These are phyloP conservation scores for Drosophila imparisetae DNA, from an alignment of 2,888 invertebrate genomes.

Conservation along the genomic window DNA sequence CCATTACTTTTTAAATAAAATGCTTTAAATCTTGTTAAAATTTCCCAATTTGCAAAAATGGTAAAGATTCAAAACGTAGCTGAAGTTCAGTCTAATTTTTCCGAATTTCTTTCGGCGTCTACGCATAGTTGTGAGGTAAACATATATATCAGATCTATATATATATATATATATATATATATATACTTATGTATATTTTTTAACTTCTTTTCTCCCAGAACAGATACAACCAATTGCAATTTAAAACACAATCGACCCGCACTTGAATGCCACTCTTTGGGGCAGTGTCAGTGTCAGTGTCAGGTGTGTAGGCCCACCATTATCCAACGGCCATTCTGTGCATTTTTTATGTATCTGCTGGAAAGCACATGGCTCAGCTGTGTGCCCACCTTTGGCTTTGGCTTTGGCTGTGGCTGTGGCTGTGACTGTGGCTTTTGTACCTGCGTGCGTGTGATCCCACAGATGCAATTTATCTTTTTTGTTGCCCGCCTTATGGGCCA, in stretches of 20 bases:
- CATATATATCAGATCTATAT: not conserved
- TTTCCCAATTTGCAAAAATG: not conserved
- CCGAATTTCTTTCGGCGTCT: not conserved
- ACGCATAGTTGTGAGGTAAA: too few species aligned
- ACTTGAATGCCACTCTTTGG: conserved; percentile 6
- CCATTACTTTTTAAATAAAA: not conserved
- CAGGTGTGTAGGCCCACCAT: conserved; percentile 6
- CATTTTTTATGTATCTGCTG: conserved; percentile 61
- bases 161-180: too few species aligned
- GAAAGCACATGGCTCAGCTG: conserved; percentile 5
- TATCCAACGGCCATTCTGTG: conserved; percentile 65
- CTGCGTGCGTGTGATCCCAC: conserved; percentile 71
- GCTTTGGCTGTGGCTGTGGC: conserved; percentile 6
- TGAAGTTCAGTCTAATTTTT: not conserved
- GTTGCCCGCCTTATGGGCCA: conserved; percentile 81
- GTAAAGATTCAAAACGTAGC: not conserved
- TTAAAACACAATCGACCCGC: conserved; percentile 36
- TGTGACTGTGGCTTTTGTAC: conserved; percentile 24
- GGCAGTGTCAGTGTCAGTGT: not conserved
- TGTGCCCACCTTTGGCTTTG: conserved; percentile 5
- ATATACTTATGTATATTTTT: not conserved
- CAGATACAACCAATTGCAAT: conserved; percentile 12
- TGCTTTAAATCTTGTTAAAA: not conserved
- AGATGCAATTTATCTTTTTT: conserved; percentile 83
- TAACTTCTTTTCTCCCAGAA: not conserved